Percentiles rank a stretch among this genome's conserved stretches.
phyloP scores from a whole-genome alignment of 2,797 vertebrate species.

The Semotilus atromaculatus region DNA sequence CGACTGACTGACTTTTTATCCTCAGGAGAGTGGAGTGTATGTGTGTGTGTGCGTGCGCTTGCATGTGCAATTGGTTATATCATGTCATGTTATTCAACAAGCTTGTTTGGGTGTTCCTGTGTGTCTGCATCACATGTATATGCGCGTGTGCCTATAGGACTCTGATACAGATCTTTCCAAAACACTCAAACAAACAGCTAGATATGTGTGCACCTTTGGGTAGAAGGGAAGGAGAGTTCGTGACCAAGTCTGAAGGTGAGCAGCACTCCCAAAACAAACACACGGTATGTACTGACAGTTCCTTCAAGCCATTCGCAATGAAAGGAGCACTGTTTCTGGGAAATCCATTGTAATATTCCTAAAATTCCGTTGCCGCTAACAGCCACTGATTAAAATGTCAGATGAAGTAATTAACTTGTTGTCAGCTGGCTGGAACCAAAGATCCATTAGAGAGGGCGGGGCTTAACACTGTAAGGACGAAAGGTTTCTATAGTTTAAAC shows the following conservation, averaged over 20 bases:
- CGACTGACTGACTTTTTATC: conserved; percentile 40
- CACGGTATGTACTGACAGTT: conserved; percentile 45
- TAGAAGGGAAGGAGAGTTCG: conserved; percentile 69
- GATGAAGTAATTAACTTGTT: conserved; percentile 56
- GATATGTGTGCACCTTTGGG: conserved; percentile 35
- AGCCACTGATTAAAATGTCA: conserved; percentile 58
- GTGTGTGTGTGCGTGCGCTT: background rate
- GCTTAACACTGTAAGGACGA: conserved; percentile 22
- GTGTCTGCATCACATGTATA: background rate
- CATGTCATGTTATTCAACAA: conserved; percentile 35
- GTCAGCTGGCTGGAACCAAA: conserved; percentile 19
- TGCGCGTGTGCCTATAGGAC: background rate
- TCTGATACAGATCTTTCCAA: conserved; percentile 46
- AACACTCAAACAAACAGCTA: conserved; percentile 65
- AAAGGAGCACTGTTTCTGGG: conserved; percentile 55
- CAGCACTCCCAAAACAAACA: conserved; percentile 71
- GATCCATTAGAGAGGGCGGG: conserved; percentile 20
- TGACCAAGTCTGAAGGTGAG: conserved; percentile 74
- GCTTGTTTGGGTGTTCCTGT: conserved; percentile 15
- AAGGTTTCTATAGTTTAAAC: conserved; percentile 22
- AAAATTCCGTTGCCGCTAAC: conserved; percentile 23
- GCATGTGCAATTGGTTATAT: conserved; percentile 16
- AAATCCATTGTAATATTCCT: conserved; percentile 49
- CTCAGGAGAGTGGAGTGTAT: conserved; percentile 12
- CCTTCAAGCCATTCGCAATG: conserved; percentile 47